Conservation (phyloP, 2,888 invertebrate species). For the Mantis religiosa region DNA sequence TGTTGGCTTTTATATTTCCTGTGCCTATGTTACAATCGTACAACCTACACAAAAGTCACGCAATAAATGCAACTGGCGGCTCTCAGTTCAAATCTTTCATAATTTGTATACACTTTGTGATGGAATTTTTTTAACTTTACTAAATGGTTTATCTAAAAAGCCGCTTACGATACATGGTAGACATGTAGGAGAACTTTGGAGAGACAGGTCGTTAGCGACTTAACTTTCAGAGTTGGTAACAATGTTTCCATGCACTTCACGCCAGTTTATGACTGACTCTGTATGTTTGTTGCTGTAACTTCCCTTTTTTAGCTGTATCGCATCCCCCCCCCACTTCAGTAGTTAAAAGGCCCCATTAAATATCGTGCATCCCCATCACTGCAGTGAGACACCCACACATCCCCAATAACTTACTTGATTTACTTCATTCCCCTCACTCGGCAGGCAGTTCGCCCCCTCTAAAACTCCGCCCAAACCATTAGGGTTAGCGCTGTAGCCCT, state of each 20-base stretch:
- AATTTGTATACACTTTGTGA: no score
- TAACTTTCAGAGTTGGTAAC: background rate
- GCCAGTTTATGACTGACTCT: background rate
- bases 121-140: no score
- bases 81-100: no score
- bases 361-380: background rate
- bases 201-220: background rate
- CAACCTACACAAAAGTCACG: no score
- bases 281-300: background rate
- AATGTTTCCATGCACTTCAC: background rate
- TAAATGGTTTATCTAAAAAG: background rate
- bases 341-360: background rate
- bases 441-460: background rate
- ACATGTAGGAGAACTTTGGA: no score
- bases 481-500: background rate
- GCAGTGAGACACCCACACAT: background rate
- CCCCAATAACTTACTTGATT: slow-evolving; percentile 13
- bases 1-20: no score
- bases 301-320: background rate
- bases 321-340: background rate
- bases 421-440: background rate
- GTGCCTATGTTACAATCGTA: no score
- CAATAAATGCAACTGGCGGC: no score
- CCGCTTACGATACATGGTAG: background rate
- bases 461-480: slow-evolving; percentile 16